Base-by-base conservation (phyloP, 2,113 vertebrate genomes). In the Panthera leo region DNA sequence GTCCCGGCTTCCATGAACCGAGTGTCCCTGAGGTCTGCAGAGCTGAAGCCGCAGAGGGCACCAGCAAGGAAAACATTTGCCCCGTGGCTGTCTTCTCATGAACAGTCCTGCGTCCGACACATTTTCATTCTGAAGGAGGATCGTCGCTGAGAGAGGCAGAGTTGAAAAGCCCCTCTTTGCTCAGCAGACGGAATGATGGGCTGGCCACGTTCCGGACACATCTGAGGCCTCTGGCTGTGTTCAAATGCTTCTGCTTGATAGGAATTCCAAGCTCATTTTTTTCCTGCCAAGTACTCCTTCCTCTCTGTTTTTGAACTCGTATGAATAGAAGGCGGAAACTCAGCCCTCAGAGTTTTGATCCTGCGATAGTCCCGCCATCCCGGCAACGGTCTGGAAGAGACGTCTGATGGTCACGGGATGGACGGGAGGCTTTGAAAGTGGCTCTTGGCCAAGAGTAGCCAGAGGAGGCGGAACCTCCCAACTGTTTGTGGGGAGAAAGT, bases 91-190 rank as follows among this genome's bases (percentile, higher is more conserved):
- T 71, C 21, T 29, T 63, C 42, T 27, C 5, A 23, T 18, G 2
- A 4, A 5, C 0, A 10, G 18, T 2, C 39, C 13, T 10, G 5
- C 39, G 2, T 31, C 2, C 18, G 21, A 8, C 0, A 23, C 68
- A 4, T 36, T 75, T 48, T 76, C 14, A 65, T 65, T 4, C 31
- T 3, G 1, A 23, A 7, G 48, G 39, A 29, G 39, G 39, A n/a
- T 1, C 18, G 3, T 2, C 0, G 14, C 27, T 15, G 61, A 21
- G 27, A 7, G 9, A 9, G 16, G 48, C 25, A 34, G 13, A 1
- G 0, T 15, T 18, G 55, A 36, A 36, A 19, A 16, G 6, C 2
- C 6, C 45, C 9, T 36, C 21, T 42, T 7, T 4, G 8, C 31
- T 0, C 39, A 13, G 65, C 36, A 6, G 13, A 14, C 4, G 29